phyloP scores from a whole-genome alignment of 2,797 vertebrate species.

The Acrocephalus scirpaceus region DNA sequence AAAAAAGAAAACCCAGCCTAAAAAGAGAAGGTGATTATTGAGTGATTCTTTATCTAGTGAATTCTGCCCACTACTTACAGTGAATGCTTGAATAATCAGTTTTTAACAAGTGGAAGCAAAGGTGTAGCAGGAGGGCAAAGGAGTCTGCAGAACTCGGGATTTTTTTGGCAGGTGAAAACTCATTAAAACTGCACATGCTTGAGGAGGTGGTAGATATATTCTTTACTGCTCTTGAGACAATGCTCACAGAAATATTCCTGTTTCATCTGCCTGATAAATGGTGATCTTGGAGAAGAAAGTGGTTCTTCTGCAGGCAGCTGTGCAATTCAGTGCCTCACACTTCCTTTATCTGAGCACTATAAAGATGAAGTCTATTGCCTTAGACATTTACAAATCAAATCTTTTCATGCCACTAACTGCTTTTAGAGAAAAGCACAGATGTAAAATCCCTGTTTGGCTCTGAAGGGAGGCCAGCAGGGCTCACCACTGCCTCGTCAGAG shows the following conservation, averaged over 20 bases:
- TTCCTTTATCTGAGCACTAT: not conserved
- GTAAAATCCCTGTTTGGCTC: not conserved
- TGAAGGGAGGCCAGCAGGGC: not conserved
- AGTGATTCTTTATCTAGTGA: not conserved
- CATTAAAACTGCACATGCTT: conserved; percentile 11
- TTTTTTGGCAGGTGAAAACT: conserved; percentile 24
- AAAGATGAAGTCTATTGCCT: conserved; percentile 52
- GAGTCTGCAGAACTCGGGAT: not conserved
- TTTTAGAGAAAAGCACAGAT: conserved; percentile 25
- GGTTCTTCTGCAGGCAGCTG: conserved; percentile 49
- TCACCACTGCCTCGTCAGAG: not conserved
- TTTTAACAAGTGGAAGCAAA: conserved; percentile 1
- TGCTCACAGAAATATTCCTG: conserved; percentile 6
- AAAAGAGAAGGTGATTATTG: not conserved
- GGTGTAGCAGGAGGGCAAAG: not conserved
- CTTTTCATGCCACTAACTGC: conserved; percentile 45
- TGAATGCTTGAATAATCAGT: not conserved
- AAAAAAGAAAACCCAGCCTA: too few species aligned
- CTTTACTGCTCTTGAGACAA: conserved; percentile 3
- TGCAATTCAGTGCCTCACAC: conserved; percentile 2
- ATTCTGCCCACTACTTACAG: not conserved
- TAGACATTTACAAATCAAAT: conserved; percentile 51
- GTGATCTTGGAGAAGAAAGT: not conserved
- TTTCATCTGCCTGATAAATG: conserved; percentile 32
- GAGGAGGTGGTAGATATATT: not conserved